Conservation (phyloP, 2,113 vertebrate genomes). For the Amazona vittata region DNA sequence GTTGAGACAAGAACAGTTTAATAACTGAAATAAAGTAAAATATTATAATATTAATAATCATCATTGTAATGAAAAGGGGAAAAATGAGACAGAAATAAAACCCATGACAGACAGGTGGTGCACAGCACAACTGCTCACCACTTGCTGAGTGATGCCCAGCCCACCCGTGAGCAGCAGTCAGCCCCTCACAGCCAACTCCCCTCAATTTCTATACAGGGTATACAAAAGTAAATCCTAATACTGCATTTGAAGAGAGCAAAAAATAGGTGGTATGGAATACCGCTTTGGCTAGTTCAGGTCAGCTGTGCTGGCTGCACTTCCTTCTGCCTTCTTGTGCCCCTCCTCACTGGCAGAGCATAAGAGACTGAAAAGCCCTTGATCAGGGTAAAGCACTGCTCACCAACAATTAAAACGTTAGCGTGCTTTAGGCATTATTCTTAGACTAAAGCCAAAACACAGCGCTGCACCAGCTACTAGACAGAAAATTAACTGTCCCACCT, state of each 20-base stretch:
- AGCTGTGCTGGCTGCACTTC: background rate
- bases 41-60: background rate
- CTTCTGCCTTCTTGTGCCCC: background rate
- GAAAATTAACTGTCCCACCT: background rate
- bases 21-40: background rate
- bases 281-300: background rate
- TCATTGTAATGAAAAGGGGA: background rate
- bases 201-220: background rate
- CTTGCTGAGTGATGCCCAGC: background rate
- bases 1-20: background rate
- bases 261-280: background rate
- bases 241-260: slow-evolving; percentile 8
- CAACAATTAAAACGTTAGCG: background rate
- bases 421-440: background rate
- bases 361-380: background rate
- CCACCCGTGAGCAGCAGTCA: background rate
- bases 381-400: background rate
- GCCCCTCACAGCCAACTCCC: background rate
- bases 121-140: background rate
- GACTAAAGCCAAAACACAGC: background rate
- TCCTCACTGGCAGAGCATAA: background rate
- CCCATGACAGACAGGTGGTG: background rate
- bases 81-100: background rate
- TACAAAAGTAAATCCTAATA: background rate
- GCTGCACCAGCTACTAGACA: background rate